Evolutionary conservation across 92 coral and sea anemone genomes (phyloP), one percentile per base, ranked within the genome.

Genomic region (Palythoa heliodiscus): DNA sequence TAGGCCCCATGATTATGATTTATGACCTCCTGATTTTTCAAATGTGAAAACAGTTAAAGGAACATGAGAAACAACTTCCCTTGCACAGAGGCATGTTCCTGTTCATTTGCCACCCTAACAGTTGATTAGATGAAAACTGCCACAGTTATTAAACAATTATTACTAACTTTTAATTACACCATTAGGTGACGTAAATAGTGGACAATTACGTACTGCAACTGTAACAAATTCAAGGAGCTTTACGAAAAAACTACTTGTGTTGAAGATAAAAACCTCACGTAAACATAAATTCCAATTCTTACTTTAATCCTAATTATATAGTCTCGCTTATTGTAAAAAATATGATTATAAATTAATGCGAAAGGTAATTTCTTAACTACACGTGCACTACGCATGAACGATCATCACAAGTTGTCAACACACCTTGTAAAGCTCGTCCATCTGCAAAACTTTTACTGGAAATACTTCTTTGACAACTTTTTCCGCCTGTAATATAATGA

Each of bases 361-460:
- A 69, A 4, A 15, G 5, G 15, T 25, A 29, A 37, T 25, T 37
- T 25, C 22, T 40, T 67, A 22, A 48, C 20, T n/a, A 66, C 84
- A 80, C 84, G 84, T 80, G 84, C 73, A 53, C 60, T 7, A 24
- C 29, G 64, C 38, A 43, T 43, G 9, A 5, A 43, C 9, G 50
- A 43, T 43, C 50, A 43, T 19, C 8, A 54, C 64, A 17, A 19
- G 52, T 17, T 40, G 19, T 14, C 58, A 17, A 70, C 67, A 35
- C 74, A 97, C 99, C 99, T 94, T 94, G 12, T 95, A 87, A 20
- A 97, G 89, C n/a, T 76, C 83, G 75, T 95, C 96, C 55, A 97
- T 82, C 70, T 93, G 90, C 87, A 93, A 71, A 54, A 97, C 99
- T 83, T 93, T 94, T 60, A 92, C 90, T 1, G 99, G 99, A 69